Base-by-base conservation (phyloP, 2,113 vertebrate species). In the Pollachius pollachius region DNA sequence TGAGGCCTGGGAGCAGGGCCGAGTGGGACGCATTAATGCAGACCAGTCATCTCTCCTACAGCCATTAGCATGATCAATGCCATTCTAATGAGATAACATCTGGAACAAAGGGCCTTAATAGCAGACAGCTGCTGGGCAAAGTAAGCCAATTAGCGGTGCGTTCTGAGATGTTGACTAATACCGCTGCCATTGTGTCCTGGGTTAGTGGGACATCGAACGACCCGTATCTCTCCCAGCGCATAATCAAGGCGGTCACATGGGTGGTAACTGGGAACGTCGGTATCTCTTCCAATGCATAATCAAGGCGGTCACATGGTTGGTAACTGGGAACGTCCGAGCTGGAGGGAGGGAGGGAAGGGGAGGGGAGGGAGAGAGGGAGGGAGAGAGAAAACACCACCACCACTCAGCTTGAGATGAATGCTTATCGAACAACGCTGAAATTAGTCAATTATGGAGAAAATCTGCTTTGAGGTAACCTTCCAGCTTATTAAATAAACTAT, bases 71-170 rank as follows among this genome's bases (percentile, higher is more conserved):
- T 90, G 88, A 93, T 90, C 87, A 90, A 91, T 89, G 81, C 82
- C 66, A 84, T 88, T 89, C 78, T 89, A 88, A 91, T 90, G 87
- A 90, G 84, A 89, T 85, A 92, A 91, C 87, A 90, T 89, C 91
- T 92, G 91, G 90, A 90, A 92, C 86, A 90, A 90, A 90, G 84
- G 78, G 56, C 70, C 59, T 85, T 91, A 91, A 92, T 89, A 88
- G 87, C 87, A 87, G 89, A 91, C 89, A 93, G 90, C 88, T 92
- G 91, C 83, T 87, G 79, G 76, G 76, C 75, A 85, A 84, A 88
- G 81, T 85, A 82, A 82, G 80, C 79, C 86, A 89, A 90, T 92
- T 89, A 89, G 81, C 65, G 69, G 82, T 82, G 84, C 82, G 78
- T 81, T 88, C 73, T 78, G 75, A 72, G 74, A 76, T 78, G 81